These are phyloP conservation scores for Saccostrea glomerata DNA, from an alignment of 1,140 invertebrate genomes.

Conservation along the genomic window DNA sequence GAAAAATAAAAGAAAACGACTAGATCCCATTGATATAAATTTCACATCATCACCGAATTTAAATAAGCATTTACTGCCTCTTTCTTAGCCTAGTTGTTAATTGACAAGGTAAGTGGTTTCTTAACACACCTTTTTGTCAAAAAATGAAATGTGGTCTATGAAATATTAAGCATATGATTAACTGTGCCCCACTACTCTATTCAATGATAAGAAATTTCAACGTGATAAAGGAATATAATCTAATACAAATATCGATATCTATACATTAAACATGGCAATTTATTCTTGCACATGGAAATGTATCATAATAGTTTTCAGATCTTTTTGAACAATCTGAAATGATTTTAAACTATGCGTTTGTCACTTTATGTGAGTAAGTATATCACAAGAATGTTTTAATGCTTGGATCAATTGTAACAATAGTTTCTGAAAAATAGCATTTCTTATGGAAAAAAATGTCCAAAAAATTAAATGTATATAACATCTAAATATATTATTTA, in stretches of 20 bases:
- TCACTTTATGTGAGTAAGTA: no score
- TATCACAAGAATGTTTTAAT: no score
- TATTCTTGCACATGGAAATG: no score
- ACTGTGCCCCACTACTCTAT: neutral
- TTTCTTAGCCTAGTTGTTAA: neutral
- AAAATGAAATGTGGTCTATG: neutral
- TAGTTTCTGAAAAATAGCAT: no score
- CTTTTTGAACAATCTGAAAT: no score
- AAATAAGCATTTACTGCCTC: neutral
- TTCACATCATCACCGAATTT: neutral
- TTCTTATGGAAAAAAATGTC: no score
- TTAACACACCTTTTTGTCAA: constrained; percentile 5
- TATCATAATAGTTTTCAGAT: no score
- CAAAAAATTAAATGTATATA: no score
- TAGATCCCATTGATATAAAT: neutral
- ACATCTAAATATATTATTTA: no score
- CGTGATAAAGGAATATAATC: neutral
- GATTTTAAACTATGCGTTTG: no score
- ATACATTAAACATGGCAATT: no score
- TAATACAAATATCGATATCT: neutral
- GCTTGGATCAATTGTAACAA: no score
- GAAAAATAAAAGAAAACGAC: neutral
- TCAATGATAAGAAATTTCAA: neutral
- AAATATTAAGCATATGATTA: neutral
- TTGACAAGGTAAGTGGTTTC: neutral